Conservation (phyloP, 2,888 invertebrate genomes). For the Drosophila pseudotalamancana region DNA sequence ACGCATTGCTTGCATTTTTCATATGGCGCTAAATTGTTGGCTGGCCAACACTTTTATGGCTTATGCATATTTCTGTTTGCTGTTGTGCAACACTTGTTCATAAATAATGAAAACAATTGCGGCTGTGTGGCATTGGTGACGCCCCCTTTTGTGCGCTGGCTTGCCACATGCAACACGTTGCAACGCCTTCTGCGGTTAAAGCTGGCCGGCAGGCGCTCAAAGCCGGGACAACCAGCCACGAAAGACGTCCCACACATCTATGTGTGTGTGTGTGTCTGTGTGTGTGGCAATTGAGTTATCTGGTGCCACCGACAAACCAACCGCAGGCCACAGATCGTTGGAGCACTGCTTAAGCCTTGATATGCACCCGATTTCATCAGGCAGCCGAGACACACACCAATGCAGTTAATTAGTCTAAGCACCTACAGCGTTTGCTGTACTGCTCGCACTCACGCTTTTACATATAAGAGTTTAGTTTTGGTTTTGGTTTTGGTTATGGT, state of each 20-base stretch:
- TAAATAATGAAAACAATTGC: conserved; percentile 17
- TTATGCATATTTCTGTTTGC: conserved; percentile 17
- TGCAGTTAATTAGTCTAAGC: conserved; percentile 5
- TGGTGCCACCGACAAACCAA: conserved; percentile 4
- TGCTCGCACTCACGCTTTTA: conserved; percentile 9
- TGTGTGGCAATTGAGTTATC: conserved; percentile 67
- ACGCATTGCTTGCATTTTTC: conserved; percentile 66
- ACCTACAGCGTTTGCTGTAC: neutral
- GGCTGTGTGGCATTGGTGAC: neutral
- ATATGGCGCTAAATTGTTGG: conserved; percentile 46
- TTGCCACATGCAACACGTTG: conserved; percentile 54
- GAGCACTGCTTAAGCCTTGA: conserved; percentile 2
- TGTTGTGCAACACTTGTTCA: conserved; percentile 15
- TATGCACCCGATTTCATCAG: conserved; percentile 1
- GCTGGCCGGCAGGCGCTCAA: conserved; percentile 41
- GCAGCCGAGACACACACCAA: conserved; percentile 1
- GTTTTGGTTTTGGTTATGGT: neutral
- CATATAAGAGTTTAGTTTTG: no score
- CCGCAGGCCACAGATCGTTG: conserved; percentile 24
- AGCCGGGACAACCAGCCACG: conserved; percentile 39
- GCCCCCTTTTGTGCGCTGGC: conserved; percentile 17
- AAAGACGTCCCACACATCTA: conserved; percentile 12
- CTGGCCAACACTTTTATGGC: conserved; percentile 21
- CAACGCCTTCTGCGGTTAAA: conserved; percentile 18
- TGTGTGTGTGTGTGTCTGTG: conserved; percentile 17